These are phyloP conservation scores for Lydus trimaculatus DNA, from an alignment of 2,888 invertebrate genomes.

Conservation along the genomic window DNA sequence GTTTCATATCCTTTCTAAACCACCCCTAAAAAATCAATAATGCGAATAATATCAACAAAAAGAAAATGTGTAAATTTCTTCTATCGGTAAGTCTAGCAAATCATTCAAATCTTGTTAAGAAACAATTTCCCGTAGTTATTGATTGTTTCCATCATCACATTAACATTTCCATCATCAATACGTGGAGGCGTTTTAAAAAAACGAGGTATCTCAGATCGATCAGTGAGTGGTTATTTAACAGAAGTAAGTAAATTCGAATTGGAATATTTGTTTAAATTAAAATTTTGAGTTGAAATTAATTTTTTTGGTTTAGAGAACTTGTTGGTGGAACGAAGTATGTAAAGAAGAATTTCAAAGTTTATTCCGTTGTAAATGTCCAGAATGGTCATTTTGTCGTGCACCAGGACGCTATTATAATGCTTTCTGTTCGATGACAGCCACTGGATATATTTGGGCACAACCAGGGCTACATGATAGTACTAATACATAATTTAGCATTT, in stretches of 20 bases:
- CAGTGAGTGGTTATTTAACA: slow-evolving; percentile 81
- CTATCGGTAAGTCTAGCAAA: not conserved
- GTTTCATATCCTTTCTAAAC: not conserved
- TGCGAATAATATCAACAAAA: not conserved
- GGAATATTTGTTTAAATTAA: no score
- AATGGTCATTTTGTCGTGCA: slow-evolving; percentile 87
- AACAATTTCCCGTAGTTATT: not conserved
- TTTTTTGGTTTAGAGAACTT: slow-evolving; percentile 73
- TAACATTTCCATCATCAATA: not conserved
- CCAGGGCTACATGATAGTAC: slow-evolving; percentile 62
- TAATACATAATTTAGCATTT: not conserved
- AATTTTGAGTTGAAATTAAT: slow-evolving; percentile 5
- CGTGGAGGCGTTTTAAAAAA: slow-evolving; percentile 25
- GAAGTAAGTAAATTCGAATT: slow-evolving; percentile 76
- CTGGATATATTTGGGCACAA: slow-evolving; percentile 91
- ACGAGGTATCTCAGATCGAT: slow-evolving; percentile 81
- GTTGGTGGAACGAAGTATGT: slow-evolving; percentile 95
- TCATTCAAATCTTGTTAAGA: not conserved
- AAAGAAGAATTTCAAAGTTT: slow-evolving; percentile 89
- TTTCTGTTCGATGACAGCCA: slow-evolving; percentile 88
- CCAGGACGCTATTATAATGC: slow-evolving; percentile 92
- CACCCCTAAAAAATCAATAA: not conserved
- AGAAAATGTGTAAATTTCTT: not conserved
- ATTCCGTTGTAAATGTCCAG: slow-evolving; percentile 87
- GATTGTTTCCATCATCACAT: not conserved